Evolutionary conservation across 1,140 invertebrate genomes (phyloP).

Genomic region (Pinna nobilis): DNA sequence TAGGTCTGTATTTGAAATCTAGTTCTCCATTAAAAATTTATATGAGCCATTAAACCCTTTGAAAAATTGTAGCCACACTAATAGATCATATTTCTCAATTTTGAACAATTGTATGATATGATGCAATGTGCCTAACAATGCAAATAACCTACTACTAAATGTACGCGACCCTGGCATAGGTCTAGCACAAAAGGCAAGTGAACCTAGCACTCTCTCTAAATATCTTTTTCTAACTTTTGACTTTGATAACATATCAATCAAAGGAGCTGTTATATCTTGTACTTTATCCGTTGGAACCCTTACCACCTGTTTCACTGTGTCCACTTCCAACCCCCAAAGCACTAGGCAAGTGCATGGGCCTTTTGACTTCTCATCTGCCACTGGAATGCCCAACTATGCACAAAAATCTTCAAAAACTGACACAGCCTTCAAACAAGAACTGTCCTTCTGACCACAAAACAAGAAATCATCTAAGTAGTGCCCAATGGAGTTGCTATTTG

Average conservation of each 20-base stretch:
- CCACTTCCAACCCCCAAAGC: slow-evolving; percentile 9
- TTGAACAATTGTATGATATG: too few species aligned
- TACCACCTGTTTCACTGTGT: slow-evolving; percentile 25
- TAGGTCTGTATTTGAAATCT: too few species aligned
- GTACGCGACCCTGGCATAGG: slow-evolving; percentile 10
- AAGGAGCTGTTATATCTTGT: neutral
- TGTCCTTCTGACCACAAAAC: slow-evolving; percentile 6
- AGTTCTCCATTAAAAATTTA: too few species aligned
- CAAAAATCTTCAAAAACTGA: neutral
- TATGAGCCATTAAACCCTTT: too few species aligned
- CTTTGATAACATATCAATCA: neutral
- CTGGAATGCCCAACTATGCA: slow-evolving; percentile 5
- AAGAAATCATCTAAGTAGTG: slow-evolving; percentile 29
- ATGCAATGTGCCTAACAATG: slow-evolving; percentile 18
- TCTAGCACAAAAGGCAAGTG: slow-evolving; percentile 28
- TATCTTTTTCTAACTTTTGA: slow-evolving; percentile 11
- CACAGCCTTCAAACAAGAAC: too few species aligned
- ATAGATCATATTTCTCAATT: too few species aligned
- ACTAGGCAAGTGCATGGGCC: slow-evolving; percentile 1
- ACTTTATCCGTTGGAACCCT: slow-evolving; percentile 16
- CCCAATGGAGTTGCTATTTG: neutral
- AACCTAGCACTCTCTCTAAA: slow-evolving; percentile 23
- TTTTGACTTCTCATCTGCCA: slow-evolving; percentile 19
- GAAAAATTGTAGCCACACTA: too few species aligned
- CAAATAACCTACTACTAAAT: slow-evolving; percentile 26